Conservation (phyloP, 2,888 invertebrate species). For the Lycaena phlaeas region DNA sequence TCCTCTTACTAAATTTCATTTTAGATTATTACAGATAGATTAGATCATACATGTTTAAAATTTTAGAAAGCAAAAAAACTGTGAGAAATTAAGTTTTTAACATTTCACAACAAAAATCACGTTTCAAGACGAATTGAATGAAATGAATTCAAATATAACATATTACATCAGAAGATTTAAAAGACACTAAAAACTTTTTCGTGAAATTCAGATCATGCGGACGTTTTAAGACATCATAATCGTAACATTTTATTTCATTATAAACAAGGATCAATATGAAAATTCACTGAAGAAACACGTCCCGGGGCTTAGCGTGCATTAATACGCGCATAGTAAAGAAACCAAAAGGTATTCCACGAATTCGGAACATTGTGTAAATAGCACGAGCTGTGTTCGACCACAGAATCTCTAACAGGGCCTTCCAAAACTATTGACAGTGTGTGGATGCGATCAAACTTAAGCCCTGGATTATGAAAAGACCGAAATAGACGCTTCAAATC, state of each 20-base stretch:
- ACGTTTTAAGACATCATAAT: conserved; percentile 12
- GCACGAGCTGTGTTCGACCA: conserved; percentile 52
- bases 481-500: conserved; percentile 72
- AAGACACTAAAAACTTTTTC: neutral
- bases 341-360: conserved; percentile 58
- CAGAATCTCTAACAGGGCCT: conserved; percentile 64
- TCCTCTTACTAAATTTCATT: no score
- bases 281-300: conserved; percentile 42
- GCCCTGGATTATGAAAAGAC: conserved; percentile 70
- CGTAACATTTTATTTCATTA: conserved; percentile 16
- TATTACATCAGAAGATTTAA: neutral
- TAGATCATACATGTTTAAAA: no score
- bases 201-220: conserved; percentile 1
- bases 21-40: no score
- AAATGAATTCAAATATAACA: neutral
- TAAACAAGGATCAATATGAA: conserved; percentile 18
- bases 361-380: conserved; percentile 49
- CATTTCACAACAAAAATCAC: no score
- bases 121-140: neutral
- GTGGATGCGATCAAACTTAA: conserved; percentile 72
- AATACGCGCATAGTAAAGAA: conserved; percentile 49
- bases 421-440: conserved; percentile 73
- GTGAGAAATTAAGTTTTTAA: no score
- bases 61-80: no score
- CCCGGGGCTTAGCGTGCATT: conserved; percentile 36